Percentiles rank a stretch among this genome's conserved stretches.
Evolutionary conservation across 1,140 invertebrate species (phyloP).

Genomic region (Lasioglossum albipes): DNA sequence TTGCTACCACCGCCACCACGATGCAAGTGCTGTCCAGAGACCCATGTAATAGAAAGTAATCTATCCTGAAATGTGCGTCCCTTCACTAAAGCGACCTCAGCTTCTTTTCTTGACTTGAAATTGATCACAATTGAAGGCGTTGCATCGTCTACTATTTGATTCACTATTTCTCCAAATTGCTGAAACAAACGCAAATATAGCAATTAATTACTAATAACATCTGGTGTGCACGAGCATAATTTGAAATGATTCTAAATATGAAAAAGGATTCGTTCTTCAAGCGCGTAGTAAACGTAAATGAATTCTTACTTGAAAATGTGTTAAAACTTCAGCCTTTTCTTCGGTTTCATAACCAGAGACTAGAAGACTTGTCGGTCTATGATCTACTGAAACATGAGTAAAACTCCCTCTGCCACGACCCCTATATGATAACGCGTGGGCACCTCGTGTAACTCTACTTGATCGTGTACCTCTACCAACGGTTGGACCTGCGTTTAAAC

Average conservation of each 20-base stretch:
- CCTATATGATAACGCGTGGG: constrained; percentile 69
- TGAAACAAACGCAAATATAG: constrained; percentile 75
- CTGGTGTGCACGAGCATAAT: background rate
- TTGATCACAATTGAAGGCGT: constrained; percentile 86
- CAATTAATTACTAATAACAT: constrained; percentile 8
- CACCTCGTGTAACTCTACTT: constrained; percentile 68
- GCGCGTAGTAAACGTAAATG: background rate
- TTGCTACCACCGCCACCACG: constrained; percentile 72
- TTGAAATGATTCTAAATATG: background rate
- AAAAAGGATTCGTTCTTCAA: background rate
- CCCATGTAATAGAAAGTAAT: constrained; percentile 78
- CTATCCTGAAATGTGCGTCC: constrained; percentile 85
- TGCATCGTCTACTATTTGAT: constrained; percentile 84
- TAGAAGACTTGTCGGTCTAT: constrained; percentile 88
- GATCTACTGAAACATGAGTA: constrained; percentile 87
- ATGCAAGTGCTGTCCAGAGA: constrained; percentile 77
- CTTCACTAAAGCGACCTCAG: constrained; percentile 85
- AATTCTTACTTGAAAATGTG: constrained; percentile 86
- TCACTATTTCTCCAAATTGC: constrained; percentile 87
- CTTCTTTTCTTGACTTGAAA: constrained; percentile 87
- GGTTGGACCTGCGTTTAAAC: constrained; percentile 67
- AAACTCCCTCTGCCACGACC: constrained; percentile 76
- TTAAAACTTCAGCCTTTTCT: constrained; percentile 85
- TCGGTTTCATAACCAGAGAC: constrained; percentile 89
- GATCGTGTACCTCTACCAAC: constrained; percentile 63